Base-by-base conservation (phyloP, 92 coral and sea anemone species). In the Meandrina meandrites region DNA sequence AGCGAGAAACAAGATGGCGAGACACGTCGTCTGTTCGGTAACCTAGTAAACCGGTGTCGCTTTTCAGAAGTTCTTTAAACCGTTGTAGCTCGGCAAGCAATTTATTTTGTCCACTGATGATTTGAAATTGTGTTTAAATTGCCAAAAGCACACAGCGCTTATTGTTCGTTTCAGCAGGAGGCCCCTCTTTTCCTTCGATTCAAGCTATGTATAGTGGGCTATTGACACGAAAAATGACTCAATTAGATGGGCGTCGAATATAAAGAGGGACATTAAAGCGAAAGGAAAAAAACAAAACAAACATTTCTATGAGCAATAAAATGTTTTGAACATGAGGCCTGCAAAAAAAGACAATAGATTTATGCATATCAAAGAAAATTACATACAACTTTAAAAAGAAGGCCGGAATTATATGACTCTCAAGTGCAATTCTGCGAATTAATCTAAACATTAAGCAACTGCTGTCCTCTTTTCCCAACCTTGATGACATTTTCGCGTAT, bases 381-480 rank as follows among this genome's bases (percentile, higher is more conserved):
- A 34, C 47, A n/a, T 27, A 71, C 35, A 30, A 73, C 76, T 71
- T 31, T 82, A 50, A 82, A 82, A 68, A 8, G 28, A 40, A 40
- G n/a, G 32, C 84, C 75, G 84, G 58, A 81, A 28, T 64, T 16
- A 81, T 16, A 81, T 0, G 6, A 30, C 15, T 18, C 31, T 64
- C 17, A 81, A 66, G 14, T 8, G 32, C 40, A 17, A 30, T 72
- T 22, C 53, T 24, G 79, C 70, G 53, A 83, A 83, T 37, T 45
- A 13, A n/a, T n/a, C 50, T 15, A 16, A 72, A 32, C 67, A 51
- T 34, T 71, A 64, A 6, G 10, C 53, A 7, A 64, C 18, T 58
- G 7, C 14, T 19, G 17, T 19, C 9, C 4, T n/a, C 13, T 81
- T 27, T 37, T 16, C 10, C 37, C 36, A 4, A 16, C 71, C 32